These are phyloP conservation scores for Sipha maydis DNA, from an alignment of 2,888 invertebrate genomes.

Conservation along the genomic window DNA sequence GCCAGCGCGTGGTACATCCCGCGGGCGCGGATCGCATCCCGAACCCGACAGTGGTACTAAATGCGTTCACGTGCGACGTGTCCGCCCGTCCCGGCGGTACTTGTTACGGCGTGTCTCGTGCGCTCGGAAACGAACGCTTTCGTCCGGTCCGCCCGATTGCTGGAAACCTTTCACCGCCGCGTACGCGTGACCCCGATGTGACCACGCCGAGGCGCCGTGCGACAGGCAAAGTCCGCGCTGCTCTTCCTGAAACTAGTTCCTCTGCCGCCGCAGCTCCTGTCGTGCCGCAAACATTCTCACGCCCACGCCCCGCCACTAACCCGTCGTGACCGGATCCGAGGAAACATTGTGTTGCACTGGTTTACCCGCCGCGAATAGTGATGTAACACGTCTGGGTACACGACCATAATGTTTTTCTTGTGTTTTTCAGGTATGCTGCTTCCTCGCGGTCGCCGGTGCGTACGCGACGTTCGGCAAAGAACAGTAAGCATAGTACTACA, in stretches of 20 bases:
- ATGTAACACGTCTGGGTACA: too few relatives aligned
- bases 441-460: background rate
- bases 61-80: too few relatives aligned
- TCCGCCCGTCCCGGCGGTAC: too few relatives aligned
- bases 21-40: too few relatives aligned
- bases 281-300: conserved; percentile 14
- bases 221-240: background rate
- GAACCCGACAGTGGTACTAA: too few relatives aligned
- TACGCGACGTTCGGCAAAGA: conserved; percentile 48
- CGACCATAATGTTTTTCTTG: background rate
- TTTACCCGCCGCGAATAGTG: too few relatives aligned
- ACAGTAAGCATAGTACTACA: conserved; percentile 33
- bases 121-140: conserved; percentile 11
- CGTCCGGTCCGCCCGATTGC: conserved; percentile 1
- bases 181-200: background rate
- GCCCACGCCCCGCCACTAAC: background rate
- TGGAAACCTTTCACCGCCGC: conserved; percentile 53
- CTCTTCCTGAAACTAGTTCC: conserved; percentile 30
- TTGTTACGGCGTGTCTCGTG: too few relatives aligned
- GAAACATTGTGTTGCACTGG: too few relatives aligned
- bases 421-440: conserved; percentile 37
- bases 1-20: too few relatives aligned
- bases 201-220: too few relatives aligned
- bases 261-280: background rate
- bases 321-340: background rate